A percentile compares a stretch with the other conserved stretches of the same genome.
Conservation (phyloP, 2,113 vertebrate genomes). For the Oncorhynchus gorbuscha region DNA sequence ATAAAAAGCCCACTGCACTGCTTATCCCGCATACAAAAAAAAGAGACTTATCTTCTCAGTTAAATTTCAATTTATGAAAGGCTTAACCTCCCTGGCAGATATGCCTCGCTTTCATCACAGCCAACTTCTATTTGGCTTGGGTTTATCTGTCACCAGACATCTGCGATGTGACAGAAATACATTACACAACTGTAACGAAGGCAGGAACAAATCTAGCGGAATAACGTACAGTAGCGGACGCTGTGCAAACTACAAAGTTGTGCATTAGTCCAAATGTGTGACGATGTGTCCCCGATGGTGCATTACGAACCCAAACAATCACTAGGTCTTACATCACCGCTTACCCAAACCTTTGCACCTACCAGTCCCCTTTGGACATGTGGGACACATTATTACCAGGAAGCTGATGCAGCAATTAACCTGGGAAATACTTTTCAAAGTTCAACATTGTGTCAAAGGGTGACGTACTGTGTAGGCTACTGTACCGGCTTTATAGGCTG, state of each 20-base stretch:
- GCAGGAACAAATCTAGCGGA: conserved; percentile 48
- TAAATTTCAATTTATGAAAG: conserved; percentile 70
- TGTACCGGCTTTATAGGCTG: too few species aligned
- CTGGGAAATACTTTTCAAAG: too few species aligned
- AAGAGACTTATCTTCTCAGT: conserved; percentile 68
- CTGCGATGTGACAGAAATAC: conserved; percentile 67
- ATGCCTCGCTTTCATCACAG: conserved; percentile 64
- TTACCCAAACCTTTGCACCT: conserved; percentile 1
- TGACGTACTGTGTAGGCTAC: too few species aligned
- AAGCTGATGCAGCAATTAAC: too few species aligned
- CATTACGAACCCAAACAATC: conserved; percentile 42
- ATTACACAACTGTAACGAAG: conserved; percentile 64
- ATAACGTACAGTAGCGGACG: conserved; percentile 7
- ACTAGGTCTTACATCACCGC: background rate
- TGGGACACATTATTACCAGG: background rate
- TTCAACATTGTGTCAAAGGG: too few species aligned
- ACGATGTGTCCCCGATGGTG: conserved; percentile 18
- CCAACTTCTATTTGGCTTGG: conserved; percentile 65
- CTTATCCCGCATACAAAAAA: conserved; percentile 58
- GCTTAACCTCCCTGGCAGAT: conserved; percentile 66
- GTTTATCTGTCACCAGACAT: conserved; percentile 66
- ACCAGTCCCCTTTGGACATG: conserved; percentile 22
- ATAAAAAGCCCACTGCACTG: conserved; percentile 66
- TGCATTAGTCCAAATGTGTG: conserved; percentile 49
- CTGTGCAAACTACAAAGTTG: conserved; percentile 50